These are phyloP conservation scores for Heliconius hortense DNA, from an alignment of 2,888 invertebrate species.

Conservation along the genomic window DNA sequence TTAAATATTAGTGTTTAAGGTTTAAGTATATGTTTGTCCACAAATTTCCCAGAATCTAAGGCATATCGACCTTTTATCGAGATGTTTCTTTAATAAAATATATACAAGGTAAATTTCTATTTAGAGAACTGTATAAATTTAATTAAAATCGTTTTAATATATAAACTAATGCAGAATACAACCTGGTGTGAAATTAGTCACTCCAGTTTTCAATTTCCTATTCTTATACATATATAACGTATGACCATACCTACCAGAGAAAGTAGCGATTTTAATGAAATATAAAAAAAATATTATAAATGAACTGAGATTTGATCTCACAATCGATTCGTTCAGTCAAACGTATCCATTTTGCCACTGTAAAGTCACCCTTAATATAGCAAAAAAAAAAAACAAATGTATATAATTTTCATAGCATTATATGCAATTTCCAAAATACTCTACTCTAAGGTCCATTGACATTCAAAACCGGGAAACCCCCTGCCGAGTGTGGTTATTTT, in stretches of 20 bases:
- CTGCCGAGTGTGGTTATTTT: conserved; percentile 46
- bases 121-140: not conserved
- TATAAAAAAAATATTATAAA: not conserved
- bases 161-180: too few species aligned
- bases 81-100: not conserved
- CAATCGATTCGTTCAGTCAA: not conserved
- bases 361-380: not conserved
- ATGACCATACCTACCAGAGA: not conserved
- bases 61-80: not conserved
- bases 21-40: not conserved
- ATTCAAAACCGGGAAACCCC: conserved; percentile 38
- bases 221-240: not conserved
- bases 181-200: too few species aligned
- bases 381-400: not conserved
- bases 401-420: not conserved
- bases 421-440: not conserved
- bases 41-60: not conserved
- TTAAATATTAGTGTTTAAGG: too few species aligned
- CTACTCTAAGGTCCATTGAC: conserved; percentile 25
- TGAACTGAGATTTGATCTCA: not conserved
- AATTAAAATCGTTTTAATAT: not conserved
- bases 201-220: not conserved
- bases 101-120: not conserved
- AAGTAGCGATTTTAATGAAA: too few species aligned
- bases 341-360: not conserved